Base-by-base conservation (phyloP, 2,888 invertebrate genomes). In the Ormyrus thymus region DNA sequence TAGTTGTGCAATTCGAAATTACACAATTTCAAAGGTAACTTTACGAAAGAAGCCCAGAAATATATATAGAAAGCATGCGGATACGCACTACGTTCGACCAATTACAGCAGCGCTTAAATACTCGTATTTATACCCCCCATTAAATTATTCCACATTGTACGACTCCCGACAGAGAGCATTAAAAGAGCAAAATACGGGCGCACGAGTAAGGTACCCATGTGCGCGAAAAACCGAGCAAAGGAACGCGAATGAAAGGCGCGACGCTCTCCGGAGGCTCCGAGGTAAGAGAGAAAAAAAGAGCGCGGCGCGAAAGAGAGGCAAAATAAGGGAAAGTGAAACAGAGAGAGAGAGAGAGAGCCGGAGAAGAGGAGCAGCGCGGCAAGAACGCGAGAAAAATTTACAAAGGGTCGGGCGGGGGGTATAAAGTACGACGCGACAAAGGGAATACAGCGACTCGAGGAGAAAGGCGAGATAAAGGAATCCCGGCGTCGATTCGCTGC, bases 351-450 rank as follows among this genome's bases (percentile, higher is more conserved):
- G 64, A 50, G 6, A n/a, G n/a, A n/a, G n/a, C n/a, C n/a, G n/a
- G n/a, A n/a, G 50, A 50, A 1, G n/a, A 15, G 15, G 58, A 70
- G 58, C 9, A 15, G 13, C 13, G 56, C 50, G 50, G 11, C 11
- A 78, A 50, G 71, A 73, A 68, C 72, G 71, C 55, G 77, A 72
- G 73, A 69, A 69, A 78, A 74, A 78, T 74, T 78, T 62, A 66
- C 62, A 78, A 78, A 73, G 59, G 69, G 8, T 10, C 29, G 59
- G 56, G 45, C 66, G 50, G 11, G 48, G 53, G 15, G 43, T 15
- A 81, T 61, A 68, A 64, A 59, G 66, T 65, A 53, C 68, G 64
- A 46, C 4, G 51, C 62, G 72, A 62, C 72, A 73, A 73, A 66
- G 65, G 29, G 55, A 65, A 11, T 7, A 7, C 10, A 58, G 58